Evolutionary conservation across 2,888 invertebrate genomes (phyloP).

Genomic region (Elysia crispata): DNA sequence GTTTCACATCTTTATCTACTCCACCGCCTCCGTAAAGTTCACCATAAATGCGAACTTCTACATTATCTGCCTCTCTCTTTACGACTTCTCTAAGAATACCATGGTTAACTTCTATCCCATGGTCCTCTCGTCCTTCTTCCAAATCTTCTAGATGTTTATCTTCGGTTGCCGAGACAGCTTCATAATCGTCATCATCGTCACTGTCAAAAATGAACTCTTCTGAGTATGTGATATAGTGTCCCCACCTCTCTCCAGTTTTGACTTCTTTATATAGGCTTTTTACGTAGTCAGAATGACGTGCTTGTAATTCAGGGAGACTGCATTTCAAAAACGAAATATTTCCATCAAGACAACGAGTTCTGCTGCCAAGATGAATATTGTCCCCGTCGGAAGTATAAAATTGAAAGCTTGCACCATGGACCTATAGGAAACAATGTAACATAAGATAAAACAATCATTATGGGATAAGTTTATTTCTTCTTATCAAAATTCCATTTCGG

Average conservation of each 20-base stretch:
- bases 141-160: background rate
- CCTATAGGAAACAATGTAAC: background rate
- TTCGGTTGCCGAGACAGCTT: background rate
- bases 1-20: conserved; percentile 11
- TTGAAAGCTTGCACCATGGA: conserved; percentile 44
- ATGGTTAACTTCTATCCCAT: background rate
- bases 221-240: too few species aligned
- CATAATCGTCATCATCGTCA: background rate
- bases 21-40: conserved; percentile 46
- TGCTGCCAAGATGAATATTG: conserved; percentile 32
- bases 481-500: too few species aligned
- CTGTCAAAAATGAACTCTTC: too few species aligned
- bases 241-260: background rate
- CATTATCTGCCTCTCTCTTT: background rate
- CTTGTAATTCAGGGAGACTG: conserved; percentile 21
- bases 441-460: background rate
- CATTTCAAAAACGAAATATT: conserved; percentile 38
- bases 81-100: background rate
- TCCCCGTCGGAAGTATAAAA: conserved; percentile 40
- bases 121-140: background rate
- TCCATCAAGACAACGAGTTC: conserved; percentile 23
- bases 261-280: background rate
- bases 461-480: too few species aligned
- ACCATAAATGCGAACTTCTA: conserved; percentile 40
- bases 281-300: conserved; percentile 10